These are phyloP conservation scores for Oryzias sinensis DNA, from an alignment of 2,797 vertebrate genomes.

Conservation along the genomic window DNA sequence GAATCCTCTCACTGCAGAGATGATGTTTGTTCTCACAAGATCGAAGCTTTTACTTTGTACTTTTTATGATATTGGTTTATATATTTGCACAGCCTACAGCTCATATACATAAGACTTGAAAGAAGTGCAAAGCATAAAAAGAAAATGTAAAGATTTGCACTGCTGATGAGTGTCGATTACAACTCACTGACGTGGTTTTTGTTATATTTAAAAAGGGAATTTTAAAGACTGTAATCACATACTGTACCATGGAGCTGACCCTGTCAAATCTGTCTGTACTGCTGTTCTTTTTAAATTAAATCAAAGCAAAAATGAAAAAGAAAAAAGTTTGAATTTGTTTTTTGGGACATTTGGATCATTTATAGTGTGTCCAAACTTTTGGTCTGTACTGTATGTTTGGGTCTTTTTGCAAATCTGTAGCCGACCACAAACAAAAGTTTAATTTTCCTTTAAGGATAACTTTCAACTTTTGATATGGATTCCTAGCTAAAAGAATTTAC, in stretches of 20 bases:
- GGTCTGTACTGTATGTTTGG: no score
- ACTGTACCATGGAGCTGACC: conserved; percentile 67
- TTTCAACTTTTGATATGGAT: no score
- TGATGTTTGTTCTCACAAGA: conserved; percentile 20
- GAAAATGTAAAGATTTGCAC: conserved; percentile 27
- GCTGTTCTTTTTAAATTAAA: conserved; percentile 76
- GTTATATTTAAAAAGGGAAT: conserved; percentile 74
- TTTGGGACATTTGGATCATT: neutral
- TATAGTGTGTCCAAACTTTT: neutral
- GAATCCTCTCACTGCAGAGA: conserved; percentile 39
- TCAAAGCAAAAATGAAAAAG: conserved; percentile 54
- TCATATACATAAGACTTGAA: conserved; percentile 43
- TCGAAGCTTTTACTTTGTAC: conserved; percentile 25
- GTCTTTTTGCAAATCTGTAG: no score
- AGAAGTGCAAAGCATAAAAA: conserved; percentile 27
- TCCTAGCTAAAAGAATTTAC: no score
- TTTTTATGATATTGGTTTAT: conserved; percentile 37
- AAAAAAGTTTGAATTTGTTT: neutral
- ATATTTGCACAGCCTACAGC: conserved; percentile 57
- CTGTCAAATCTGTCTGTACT: conserved; percentile 68
- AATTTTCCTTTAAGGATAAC: no score
- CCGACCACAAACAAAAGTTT: no score
- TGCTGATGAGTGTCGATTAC: conserved; percentile 30
- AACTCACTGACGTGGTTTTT: conserved; percentile 42
- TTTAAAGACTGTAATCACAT: conserved; percentile 61